A percentile compares a stretch with the other conserved stretches of the same genome.
Conservation (phyloP, 2,888 invertebrate genomes). For the Automeris io region DNA sequence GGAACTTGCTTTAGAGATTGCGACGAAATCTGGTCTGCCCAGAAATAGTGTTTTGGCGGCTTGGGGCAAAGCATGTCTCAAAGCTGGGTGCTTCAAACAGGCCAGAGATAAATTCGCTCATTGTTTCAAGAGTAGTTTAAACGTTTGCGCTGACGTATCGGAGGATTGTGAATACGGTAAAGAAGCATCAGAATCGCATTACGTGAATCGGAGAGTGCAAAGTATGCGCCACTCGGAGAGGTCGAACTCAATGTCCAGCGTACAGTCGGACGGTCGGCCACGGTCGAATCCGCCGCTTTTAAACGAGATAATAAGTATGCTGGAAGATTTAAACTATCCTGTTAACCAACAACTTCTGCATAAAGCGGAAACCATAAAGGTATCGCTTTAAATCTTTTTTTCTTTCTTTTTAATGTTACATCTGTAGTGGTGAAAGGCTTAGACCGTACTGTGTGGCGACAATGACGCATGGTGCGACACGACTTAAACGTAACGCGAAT, state of each 20-base stretch:
- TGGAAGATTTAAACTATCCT: constrained; percentile 79
- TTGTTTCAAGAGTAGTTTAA: constrained; percentile 58
- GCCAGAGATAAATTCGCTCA: constrained; percentile 85
- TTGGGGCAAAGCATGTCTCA: constrained; percentile 90
- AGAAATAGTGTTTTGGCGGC: constrained; percentile 89
- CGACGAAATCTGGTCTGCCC: constrained; percentile 90
- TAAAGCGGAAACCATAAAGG: constrained; percentile 66
- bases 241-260: constrained; percentile 46
- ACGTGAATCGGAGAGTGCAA: constrained; percentile 43
- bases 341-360: constrained; percentile 68
- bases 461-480: no score
- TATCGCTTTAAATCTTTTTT: constrained; percentile 23
- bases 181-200: constrained; percentile 54
- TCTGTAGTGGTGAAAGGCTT: no score
- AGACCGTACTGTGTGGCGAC: no score
- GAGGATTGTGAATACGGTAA: constrained; percentile 61
- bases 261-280: constrained; percentile 67
- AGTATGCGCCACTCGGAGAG: constrained; percentile 43
- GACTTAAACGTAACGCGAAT: no score
- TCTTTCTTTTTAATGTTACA: no score
- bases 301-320: constrained; percentile 82
- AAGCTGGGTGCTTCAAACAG: constrained; percentile 85
- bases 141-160: constrained; percentile 43
- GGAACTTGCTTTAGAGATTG: constrained; percentile 88
- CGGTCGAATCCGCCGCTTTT: constrained; percentile 81